Conservation (phyloP, 2,797 vertebrate species). For the Helostoma temminkii region DNA sequence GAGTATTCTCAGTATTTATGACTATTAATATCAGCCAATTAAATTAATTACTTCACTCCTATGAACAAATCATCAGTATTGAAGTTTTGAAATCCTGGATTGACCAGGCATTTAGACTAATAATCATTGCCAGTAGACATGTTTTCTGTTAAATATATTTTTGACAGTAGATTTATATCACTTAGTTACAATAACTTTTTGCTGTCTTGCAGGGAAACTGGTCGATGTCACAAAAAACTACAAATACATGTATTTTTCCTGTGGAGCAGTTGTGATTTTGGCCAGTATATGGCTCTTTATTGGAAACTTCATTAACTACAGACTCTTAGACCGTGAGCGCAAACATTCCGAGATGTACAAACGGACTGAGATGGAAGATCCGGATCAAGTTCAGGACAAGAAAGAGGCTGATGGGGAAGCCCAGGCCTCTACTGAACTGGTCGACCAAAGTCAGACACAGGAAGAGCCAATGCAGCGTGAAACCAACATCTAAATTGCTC, state of each 20-base stretch:
- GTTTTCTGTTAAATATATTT: not conserved
- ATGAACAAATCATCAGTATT: not conserved
- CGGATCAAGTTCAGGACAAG: slow-evolving; percentile 44
- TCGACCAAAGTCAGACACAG: slow-evolving; percentile 64
- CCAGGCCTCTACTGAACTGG: slow-evolving; percentile 70
- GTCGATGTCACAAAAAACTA: slow-evolving; percentile 94
- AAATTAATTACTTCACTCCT: not conserved
- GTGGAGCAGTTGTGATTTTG: slow-evolving; percentile 89
- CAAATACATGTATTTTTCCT: slow-evolving; percentile 94
- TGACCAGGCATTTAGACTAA: not conserved
- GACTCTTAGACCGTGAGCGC: slow-evolving; percentile 90
- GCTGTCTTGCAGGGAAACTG: slow-evolving; percentile 89
- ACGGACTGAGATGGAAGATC: slow-evolving; percentile 77
- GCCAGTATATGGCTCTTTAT: slow-evolving; percentile 95
- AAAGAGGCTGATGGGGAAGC: slow-evolving; percentile 80
- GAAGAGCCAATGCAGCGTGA: slow-evolving; percentile 88
- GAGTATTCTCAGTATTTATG: not conserved
- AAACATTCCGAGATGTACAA: slow-evolving; percentile 82
- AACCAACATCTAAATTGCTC: slow-evolving; percentile 90
- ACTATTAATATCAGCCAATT: not conserved
- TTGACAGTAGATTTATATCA: not conserved
- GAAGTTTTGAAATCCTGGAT: not conserved
- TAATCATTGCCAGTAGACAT: not conserved
- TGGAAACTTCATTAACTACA: slow-evolving; percentile 95
- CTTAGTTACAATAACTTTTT: slow-evolving; percentile 32